Conservation (phyloP, 1,140 invertebrate genomes). For the Agrypnia vestita region DNA sequence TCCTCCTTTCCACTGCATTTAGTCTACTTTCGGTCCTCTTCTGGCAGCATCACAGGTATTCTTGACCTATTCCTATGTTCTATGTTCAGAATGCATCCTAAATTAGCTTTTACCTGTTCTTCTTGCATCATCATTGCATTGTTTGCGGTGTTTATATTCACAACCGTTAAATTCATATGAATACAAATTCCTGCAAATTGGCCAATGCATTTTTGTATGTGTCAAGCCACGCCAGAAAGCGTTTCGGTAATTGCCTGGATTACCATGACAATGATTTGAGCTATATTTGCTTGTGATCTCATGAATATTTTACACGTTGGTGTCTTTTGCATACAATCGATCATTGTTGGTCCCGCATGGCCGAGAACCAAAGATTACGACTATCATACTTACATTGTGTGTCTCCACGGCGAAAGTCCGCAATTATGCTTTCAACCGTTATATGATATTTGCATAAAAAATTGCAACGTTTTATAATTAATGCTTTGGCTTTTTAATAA, state of each 20-base stretch:
- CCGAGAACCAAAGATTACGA: conserved; percentile 15
- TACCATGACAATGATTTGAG: conserved; percentile 32
- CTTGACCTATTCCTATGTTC: no score
- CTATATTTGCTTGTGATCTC: conserved; percentile 23
- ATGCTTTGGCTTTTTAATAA: no score
- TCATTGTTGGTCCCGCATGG: conserved; percentile 19
- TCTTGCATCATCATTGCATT: no score
- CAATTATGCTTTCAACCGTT: conserved; percentile 25
- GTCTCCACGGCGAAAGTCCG: conserved; percentile 20
- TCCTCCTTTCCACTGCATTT: no score
- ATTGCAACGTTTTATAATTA: no score
- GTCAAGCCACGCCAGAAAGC: neutral
- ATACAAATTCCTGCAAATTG: conserved; percentile 1
- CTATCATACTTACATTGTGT: conserved; percentile 35
- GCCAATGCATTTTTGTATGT: conserved; percentile 11
- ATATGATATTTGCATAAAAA: neutral
- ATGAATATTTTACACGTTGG: conserved; percentile 19
- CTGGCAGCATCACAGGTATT: no score
- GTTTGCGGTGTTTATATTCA: no score
- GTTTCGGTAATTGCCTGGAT: conserved; percentile 24
- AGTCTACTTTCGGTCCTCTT: no score
- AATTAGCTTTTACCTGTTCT: no score
- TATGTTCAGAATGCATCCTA: no score
- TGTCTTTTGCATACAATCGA: conserved; percentile 34
- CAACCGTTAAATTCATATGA: neutral